Percentiles rank a stretch among this genome's conserved stretches.
Evolutionary conservation across 2,797 vertebrate genomes (phyloP).

Genomic region (Leptoclinus maculatus): DNA sequence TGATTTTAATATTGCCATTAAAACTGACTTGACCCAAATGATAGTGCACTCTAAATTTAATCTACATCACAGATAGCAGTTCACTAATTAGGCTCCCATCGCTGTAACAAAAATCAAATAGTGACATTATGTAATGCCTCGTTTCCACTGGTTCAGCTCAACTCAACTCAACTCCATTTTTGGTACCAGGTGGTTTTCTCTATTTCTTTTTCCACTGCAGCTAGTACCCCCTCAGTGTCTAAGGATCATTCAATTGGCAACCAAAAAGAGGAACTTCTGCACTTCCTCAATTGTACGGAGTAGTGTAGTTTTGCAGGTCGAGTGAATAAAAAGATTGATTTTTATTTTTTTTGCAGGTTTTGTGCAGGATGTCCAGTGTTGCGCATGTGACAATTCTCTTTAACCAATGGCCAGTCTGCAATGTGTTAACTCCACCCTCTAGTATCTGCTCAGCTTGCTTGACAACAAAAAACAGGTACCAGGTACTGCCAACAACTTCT

Average conservation of each 20-base stretch:
- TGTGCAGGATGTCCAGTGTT: neutral
- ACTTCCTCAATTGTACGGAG: neutral
- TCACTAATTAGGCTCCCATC: slow-evolving; percentile 3
- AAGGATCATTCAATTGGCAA: too few species aligned
- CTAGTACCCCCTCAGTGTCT: neutral
- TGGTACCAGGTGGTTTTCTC: neutral
- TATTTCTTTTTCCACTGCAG: neutral
- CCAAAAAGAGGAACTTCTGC: too few species aligned
- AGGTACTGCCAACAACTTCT: neutral
- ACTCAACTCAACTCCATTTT: neutral
- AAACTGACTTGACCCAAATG: slow-evolving; percentile 64
- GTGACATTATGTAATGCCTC: neutral
- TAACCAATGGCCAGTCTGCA: neutral
- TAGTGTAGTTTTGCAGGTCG: neutral
- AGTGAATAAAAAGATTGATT: too few species aligned
- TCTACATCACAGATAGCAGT: slow-evolving; percentile 34
- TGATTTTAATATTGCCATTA: slow-evolving; percentile 39
- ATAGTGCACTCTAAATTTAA: slow-evolving; percentile 57
- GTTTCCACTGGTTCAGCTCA: neutral
- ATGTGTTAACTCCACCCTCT: neutral
- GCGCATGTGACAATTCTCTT: neutral
- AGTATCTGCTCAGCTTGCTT: neutral
- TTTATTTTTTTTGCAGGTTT: neutral
- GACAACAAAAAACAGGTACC: neutral
- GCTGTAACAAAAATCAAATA: slow-evolving; percentile 24